phyloP scores from a whole-genome alignment of 2,113 vertebrate genomes.

The Urocynchramus pylzowi region DNA sequence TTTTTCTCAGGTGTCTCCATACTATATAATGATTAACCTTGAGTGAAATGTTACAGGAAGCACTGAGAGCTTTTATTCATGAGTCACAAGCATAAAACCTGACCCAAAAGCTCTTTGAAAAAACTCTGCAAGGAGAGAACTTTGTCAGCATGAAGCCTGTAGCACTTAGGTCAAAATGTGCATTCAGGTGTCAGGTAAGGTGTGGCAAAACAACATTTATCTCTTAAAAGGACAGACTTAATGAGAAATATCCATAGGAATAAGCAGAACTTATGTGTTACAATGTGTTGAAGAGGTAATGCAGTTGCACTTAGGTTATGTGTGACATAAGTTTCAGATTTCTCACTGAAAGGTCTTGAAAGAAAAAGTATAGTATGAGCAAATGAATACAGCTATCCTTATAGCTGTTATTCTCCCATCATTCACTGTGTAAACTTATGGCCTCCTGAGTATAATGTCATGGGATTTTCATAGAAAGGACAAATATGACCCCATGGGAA shows the following conservation, averaged over 20 bases:
- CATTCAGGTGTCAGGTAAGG: background rate
- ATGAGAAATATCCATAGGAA: background rate
- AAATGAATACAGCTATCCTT: background rate
- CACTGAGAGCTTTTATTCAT: background rate
- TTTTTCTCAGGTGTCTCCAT: background rate
- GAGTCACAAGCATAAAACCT: background rate
- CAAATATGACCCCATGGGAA: background rate
- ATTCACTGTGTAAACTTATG: background rate
- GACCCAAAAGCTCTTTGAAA: background rate
- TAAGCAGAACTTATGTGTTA: background rate
- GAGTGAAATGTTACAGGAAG: background rate
- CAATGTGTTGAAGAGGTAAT: background rate
- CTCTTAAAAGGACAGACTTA: background rate
- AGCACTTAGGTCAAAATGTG: background rate
- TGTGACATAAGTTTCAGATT: background rate
- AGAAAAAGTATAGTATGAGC: background rate
- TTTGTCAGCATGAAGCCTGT: background rate
- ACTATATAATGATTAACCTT: constrained; percentile 14
- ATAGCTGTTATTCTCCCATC: background rate
- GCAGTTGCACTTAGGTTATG: background rate
- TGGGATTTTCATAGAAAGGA: background rate
- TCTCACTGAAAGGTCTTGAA: background rate
- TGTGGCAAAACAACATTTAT: background rate
- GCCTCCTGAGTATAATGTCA: background rate
- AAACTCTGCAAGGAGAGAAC: background rate